Evolutionary conservation across 2,113 vertebrate species (phyloP).

Genomic region (Danionella cerebrum): DNA sequence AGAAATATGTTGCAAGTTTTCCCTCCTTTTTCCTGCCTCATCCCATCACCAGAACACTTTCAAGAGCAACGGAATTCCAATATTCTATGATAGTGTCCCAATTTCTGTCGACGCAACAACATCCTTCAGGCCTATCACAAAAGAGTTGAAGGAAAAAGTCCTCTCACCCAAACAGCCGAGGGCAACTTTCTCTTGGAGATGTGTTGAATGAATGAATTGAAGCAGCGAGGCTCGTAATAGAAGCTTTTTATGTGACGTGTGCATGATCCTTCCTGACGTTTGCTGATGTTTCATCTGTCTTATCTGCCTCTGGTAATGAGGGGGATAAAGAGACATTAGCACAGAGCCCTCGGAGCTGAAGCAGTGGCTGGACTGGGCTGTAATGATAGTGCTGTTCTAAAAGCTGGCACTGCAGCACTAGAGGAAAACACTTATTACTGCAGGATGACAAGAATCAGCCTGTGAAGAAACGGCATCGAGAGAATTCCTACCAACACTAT

Average conservation of each 20-base stretch:
- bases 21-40: no score
- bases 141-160: neutral
- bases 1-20: no score
- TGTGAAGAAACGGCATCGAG: slow-evolving; percentile 30
- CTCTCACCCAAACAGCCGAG: slow-evolving; percentile 18
- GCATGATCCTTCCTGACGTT: slow-evolving; percentile 30
- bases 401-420: slow-evolving; percentile 50
- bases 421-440: slow-evolving; percentile 67
- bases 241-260: slow-evolving; percentile 26
- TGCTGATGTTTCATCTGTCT: slow-evolving; percentile 32
- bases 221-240: slow-evolving; percentile 11
- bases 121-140: no score
- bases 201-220: slow-evolving; percentile 17
- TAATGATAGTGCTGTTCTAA: slow-evolving; percentile 60
- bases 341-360: slow-evolving; percentile 54
- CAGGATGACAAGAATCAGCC: slow-evolving; percentile 58
- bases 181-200: slow-evolving; percentile 11
- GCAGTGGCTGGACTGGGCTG: slow-evolving; percentile 55
- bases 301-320: slow-evolving; percentile 62
- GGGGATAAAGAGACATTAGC: slow-evolving; percentile 65
- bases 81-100: no score
- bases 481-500: no score
- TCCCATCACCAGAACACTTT: no score
- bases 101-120: no score
- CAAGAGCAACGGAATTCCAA: no score